A percentile compares a stretch with the other conserved stretches of the same genome.
phyloP scores from a whole-genome alignment of 2,888 invertebrate genomes.

The Auanema freiburgensis region DNA sequence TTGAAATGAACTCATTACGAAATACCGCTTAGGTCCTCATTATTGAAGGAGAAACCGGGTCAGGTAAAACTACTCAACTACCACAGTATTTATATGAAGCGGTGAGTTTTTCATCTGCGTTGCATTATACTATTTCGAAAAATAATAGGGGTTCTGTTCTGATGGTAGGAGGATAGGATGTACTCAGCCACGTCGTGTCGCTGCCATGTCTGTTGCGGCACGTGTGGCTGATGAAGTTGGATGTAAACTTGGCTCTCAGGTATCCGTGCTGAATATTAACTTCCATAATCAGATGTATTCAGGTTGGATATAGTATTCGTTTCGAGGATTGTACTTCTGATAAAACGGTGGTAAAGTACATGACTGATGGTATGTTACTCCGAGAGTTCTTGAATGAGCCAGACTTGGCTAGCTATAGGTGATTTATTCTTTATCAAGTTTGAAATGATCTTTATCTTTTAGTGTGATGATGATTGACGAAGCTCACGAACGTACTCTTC shows the following conservation, averaged over 20 bases:
- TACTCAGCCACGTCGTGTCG: conserved; percentile 95
- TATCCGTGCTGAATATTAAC: too few relatives aligned
- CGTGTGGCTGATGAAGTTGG: conserved; percentile 97
- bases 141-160: conserved; percentile 65
- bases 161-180: conserved; percentile 89
- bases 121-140: not conserved
- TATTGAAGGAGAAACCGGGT: conserved; percentile 74
- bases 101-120: conserved; percentile 62
- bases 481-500: conserved; percentile 95
- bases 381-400: conserved; percentile 96
- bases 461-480: conserved; percentile 99
- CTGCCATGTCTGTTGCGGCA: conserved; percentile 99
- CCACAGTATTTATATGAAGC: conserved; percentile 71
- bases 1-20: not conserved
- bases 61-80: conserved; percentile 72
- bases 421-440: not conserved
- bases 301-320: conserved; percentile 80
- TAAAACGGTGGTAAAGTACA: conserved; percentile 92
- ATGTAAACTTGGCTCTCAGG: conserved; percentile 79
- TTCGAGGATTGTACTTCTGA: conserved; percentile 99
- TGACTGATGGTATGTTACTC: conserved; percentile 98
- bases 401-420: conserved; percentile 85
- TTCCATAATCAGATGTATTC: conserved; percentile 23
- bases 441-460: conserved; percentile 30
- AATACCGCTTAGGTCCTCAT: conserved; percentile 57